These are phyloP conservation scores for Shargacucullia verbasci DNA, from an alignment of 2,888 invertebrate species.

Conservation along the genomic window DNA sequence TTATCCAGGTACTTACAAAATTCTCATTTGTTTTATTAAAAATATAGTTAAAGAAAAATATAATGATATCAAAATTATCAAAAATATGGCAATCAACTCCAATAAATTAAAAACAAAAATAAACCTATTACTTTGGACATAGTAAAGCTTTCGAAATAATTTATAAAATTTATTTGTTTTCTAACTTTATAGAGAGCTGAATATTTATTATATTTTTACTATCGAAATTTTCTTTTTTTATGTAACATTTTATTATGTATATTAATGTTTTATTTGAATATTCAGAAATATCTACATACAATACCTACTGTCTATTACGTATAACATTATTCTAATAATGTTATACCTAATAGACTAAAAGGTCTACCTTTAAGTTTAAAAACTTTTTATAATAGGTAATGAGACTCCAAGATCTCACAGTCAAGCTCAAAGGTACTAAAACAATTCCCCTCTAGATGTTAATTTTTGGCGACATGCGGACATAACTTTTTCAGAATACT, in stretches of 20 bases:
- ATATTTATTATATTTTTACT: slow-evolving; percentile 12
- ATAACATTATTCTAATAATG: no score
- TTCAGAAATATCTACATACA: slow-evolving; percentile 39
- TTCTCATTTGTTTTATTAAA: slow-evolving; percentile 30
- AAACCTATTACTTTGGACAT: slow-evolving; percentile 20
- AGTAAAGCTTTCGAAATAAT: slow-evolving; percentile 25
- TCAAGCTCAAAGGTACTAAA: slow-evolving; percentile 21
- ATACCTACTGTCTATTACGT: slow-evolving; percentile 14
- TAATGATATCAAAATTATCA: slow-evolving; percentile 33
- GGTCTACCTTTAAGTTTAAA: no score
- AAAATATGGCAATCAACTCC: slow-evolving; percentile 28
- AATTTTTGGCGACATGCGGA: slow-evolving; percentile 35
- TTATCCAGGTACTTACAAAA: slow-evolving; percentile 38
- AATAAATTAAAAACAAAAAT: slow-evolving; percentile 40
- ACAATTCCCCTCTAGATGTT: slow-evolving; percentile 14
- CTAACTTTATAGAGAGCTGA: slow-evolving; percentile 13
- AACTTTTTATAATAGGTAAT: no score
- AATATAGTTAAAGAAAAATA: slow-evolving; percentile 34
- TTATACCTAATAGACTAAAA: no score
- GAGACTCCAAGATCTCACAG: slow-evolving; percentile 8
- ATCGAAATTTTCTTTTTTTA: slow-evolving; percentile 11
- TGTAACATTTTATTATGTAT: slow-evolving; percentile 3
- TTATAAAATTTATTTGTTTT: slow-evolving; percentile 8
- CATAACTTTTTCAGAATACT: slow-evolving; percentile 13
- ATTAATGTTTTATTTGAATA: slow-evolving; percentile 11